Evolutionary conservation across 1,140 invertebrate species (phyloP), one percentile per base, ranked within the genome.

Genomic region (Dufourea novaeangliae): DNA sequence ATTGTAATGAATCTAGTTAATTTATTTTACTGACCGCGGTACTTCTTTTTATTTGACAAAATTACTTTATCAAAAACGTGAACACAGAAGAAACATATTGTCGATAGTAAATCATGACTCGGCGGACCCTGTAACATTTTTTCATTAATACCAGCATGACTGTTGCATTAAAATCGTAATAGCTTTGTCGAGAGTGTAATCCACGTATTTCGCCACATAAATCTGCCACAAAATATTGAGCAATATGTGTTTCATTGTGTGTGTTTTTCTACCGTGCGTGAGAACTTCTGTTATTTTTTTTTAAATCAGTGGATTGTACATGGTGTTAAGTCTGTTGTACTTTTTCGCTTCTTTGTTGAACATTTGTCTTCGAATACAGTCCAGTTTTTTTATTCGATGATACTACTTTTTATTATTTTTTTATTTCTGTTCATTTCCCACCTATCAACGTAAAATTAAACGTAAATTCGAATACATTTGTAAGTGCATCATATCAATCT

Each of bases 211-310:
- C 46, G 20, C 54, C 39, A 11, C 29, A 34, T 64, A 74, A 56
- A 74, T 74, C 37, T n/a, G 25, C 41, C 54, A 54, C 37, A 54
- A 74, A 66, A 74, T 66, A 74, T 66, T 22, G 71, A 29, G 7
- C 14, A 14, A 4, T 5, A 2, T 39, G 7, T 73, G 59, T 64
- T 73, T 73, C 63, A 66, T 37, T 4, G 34, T 22, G 8, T 41
- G 1, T 12, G 50, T 66, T 74, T 74, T 32, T n/a, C n/a, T n/a
- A n/a, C n/a, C n/a, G n/a, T n/a, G n/a, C n/a, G n/a, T n/a, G n/a
- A n/a, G n/a, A n/a, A n/a, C n/a, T n/a, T n/a, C n/a, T n/a, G n/a
- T n/a, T n/a, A n/a, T n/a, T n/a, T n/a, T n/a, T n/a, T n/a, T n/a
- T n/a, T n/a, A n/a, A n/a, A n/a, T n/a, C n/a, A n/a, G n/a, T n/a